These are phyloP conservation scores for Acanthosepion pharaonis DNA, from an alignment of 2,888 invertebrate species.

Conservation along the genomic window DNA sequence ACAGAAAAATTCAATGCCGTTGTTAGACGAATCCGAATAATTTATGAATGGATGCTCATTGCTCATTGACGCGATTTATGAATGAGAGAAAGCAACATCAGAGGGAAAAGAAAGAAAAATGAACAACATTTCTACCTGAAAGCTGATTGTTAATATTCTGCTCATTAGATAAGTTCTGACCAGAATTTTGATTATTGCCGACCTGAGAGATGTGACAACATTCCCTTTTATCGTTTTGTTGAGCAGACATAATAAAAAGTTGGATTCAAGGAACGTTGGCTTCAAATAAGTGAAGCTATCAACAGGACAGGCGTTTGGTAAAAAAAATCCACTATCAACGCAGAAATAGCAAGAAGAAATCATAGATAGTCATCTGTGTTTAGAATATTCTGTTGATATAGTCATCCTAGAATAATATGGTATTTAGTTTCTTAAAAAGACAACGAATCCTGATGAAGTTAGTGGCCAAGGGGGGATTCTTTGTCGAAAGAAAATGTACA, in stretches of 20 bases:
- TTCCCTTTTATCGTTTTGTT: constrained; percentile 22
- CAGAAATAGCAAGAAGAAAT: not conserved
- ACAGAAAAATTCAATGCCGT: not conserved
- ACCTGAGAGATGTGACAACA: not conserved
- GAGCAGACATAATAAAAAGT: not conserved
- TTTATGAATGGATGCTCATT: not conserved
- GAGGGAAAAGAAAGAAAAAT: not conserved
- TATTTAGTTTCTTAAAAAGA: not conserved
- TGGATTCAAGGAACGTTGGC: not conserved
- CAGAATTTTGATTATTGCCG: not conserved
- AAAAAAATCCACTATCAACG: not conserved
- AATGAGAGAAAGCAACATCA: not conserved
- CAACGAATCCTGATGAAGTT: not conserved
- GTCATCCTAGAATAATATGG: not conserved
- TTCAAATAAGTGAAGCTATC: not conserved
- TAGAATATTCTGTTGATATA: not conserved
- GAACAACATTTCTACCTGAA: not conserved
- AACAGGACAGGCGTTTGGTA: not conserved
- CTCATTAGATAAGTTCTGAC: not conserved
- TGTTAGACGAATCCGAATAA: not conserved
- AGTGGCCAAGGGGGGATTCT: not conserved
- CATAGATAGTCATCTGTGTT: too few relatives aligned
- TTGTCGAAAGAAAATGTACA: too few relatives aligned
- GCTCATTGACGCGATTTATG: not conserved
- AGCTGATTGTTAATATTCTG: not conserved